Conservation (phyloP, 2,797 vertebrate genomes). For the Yasuhikotakia modesta region DNA sequence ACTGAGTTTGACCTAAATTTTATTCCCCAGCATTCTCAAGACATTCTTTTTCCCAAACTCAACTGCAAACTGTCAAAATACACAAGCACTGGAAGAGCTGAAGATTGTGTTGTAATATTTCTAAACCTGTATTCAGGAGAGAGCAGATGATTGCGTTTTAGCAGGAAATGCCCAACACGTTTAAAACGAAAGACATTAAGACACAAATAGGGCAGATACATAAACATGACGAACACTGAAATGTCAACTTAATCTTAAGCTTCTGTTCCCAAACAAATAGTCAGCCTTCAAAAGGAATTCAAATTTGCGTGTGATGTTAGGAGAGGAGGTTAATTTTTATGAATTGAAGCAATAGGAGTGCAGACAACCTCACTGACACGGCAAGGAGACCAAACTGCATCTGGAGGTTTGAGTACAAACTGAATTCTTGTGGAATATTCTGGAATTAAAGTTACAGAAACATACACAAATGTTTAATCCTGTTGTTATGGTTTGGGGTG, state of each 20-base stretch:
- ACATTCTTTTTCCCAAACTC: conserved; percentile 13
- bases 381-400: conserved; percentile 38
- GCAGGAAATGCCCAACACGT: conserved; percentile 27
- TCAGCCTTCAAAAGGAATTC: conserved; percentile 36
- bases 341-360: conserved; percentile 31
- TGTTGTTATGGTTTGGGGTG: conserved; percentile 16
- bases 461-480: conserved; percentile 18
- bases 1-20: conserved; percentile 56
- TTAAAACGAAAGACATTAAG: conserved; percentile 32
- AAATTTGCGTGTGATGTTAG: conserved; percentile 37
- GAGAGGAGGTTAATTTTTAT: conserved; percentile 39
- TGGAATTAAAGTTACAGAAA: conserved; percentile 7
- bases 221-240: conserved; percentile 41
- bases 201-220: conserved; percentile 41
- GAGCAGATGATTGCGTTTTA: conserved; percentile 41
- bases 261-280: conserved; percentile 44
- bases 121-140: conserved; percentile 41
- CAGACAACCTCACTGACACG: conserved; percentile 44
- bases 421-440: conserved; percentile 2
- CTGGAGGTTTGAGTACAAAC: conserved; percentile 10
- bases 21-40: conserved; percentile 42
- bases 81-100: conserved; percentile 25
- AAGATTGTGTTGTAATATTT: conserved; percentile 35
- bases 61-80: conserved; percentile 48
- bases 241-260: conserved; percentile 45